These are phyloP conservation scores for Patella pellucida DNA, from an alignment of 2,888 invertebrate genomes.

Conservation along the genomic window DNA sequence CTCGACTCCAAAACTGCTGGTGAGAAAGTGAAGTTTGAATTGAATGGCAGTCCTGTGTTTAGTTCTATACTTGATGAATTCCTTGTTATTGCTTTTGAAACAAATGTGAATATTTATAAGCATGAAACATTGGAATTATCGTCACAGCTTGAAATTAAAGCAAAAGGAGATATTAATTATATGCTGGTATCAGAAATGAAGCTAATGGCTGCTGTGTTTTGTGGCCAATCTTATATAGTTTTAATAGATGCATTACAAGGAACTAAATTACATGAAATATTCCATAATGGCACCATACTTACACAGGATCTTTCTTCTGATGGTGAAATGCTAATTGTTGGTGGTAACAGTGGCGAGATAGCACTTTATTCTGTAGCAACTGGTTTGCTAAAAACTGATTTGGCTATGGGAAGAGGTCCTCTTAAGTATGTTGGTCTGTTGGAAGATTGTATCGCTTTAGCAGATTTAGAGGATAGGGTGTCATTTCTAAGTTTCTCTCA, in stretches of 20 bases:
- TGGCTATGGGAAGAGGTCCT: conserved; percentile 14
- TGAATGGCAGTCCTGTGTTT: background rate
- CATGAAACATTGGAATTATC: background rate
- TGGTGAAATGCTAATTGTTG: conserved; percentile 38
- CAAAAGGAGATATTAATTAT: background rate
- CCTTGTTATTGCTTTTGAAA: background rate
- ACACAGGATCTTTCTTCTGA: conserved; percentile 45
- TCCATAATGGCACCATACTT: conserved; percentile 34
- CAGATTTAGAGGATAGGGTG: background rate
- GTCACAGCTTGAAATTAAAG: conserved; percentile 25
- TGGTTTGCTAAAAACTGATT: conserved; percentile 21
- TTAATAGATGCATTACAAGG: conserved; percentile 29
- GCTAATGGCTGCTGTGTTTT: conserved; percentile 33
- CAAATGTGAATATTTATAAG: background rate
- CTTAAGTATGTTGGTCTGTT: background rate
- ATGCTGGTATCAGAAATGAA: conserved; percentile 32
- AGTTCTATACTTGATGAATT: background rate
- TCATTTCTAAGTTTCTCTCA: background rate
- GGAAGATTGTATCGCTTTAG: background rate
- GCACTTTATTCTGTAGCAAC: conserved; percentile 39
- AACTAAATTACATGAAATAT: conserved; percentile 22
- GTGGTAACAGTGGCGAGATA: conserved; percentile 40
- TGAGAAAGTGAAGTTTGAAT: background rate
- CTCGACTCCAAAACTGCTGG: background rate
- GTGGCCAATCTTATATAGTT: conserved; percentile 32